These are phyloP conservation scores for Alauda arvensis DNA, from an alignment of 2,797 vertebrate genomes.

Conservation along the genomic window DNA sequence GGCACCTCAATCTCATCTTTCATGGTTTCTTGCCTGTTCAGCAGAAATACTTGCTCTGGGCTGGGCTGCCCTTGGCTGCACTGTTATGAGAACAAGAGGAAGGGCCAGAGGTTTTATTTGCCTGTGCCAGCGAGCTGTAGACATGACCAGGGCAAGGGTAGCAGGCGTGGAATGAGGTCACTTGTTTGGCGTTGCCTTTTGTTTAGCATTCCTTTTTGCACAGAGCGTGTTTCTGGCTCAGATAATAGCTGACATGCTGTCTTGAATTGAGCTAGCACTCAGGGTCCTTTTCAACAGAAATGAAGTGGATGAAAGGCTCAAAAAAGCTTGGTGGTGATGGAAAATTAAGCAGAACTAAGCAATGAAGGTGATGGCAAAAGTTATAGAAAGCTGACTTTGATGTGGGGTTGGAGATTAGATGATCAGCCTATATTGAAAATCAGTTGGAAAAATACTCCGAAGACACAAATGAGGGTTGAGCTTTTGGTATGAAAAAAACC, in stretches of 20 bases:
- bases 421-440: background rate
- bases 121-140: background rate
- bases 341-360: background rate
- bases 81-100: background rate
- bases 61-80: background rate
- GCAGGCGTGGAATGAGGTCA: background rate
- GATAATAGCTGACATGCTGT: background rate
- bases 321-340: background rate
- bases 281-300: conserved; percentile 7
- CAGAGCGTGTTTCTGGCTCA: background rate
- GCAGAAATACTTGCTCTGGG: background rate
- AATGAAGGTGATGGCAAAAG: background rate
- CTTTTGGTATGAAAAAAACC: background rate
- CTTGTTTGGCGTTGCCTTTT: conserved; percentile 9
- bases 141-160: background rate
- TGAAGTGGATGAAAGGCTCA: background rate
- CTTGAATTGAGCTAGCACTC: background rate
- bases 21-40: background rate
- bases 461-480: background rate
- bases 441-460: background rate
- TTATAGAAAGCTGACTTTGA: background rate
- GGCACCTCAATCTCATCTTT: background rate
- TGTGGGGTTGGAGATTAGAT: background rate
- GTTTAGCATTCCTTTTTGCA: conserved; percentile 9
- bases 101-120: background rate